These are phyloP conservation scores for Drosophila quinaria DNA, from an alignment of 2,888 invertebrate genomes.

Conservation along the genomic window DNA sequence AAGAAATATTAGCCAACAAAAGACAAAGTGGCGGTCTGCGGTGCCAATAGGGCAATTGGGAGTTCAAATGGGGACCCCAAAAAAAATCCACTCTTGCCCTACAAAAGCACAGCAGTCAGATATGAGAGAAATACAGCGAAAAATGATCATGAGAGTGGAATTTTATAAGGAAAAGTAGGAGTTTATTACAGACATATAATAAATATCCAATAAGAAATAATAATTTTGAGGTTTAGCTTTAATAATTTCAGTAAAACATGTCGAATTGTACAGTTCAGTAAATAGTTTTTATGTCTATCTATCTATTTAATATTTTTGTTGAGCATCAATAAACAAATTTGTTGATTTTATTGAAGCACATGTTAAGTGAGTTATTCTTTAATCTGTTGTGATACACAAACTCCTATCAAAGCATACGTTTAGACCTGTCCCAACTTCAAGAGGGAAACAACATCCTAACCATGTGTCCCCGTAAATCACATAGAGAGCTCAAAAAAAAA, in stretches of 20 bases:
- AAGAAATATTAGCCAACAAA: slow-evolving; percentile 78
- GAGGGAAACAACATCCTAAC: slow-evolving; percentile 11
- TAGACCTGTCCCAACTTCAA: slow-evolving; percentile 59
- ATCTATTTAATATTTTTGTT: background rate
- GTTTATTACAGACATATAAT: background rate
- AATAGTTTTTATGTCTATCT: background rate
- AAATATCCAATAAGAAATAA: background rate
- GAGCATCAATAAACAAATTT: slow-evolving; percentile 11
- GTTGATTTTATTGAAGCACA: slow-evolving; percentile 21
- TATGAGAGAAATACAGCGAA: slow-evolving; percentile 7
- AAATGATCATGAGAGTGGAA: slow-evolving; percentile 30
- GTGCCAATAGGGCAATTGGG: slow-evolving; percentile 57
- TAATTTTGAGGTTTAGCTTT: background rate
- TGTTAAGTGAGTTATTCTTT: slow-evolving; percentile 27
- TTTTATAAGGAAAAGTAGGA: slow-evolving; percentile 19
- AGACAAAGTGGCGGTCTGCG: slow-evolving; percentile 72
- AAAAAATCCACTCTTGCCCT: slow-evolving; percentile 22
- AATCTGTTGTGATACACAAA: slow-evolving; percentile 47
- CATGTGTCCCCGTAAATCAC: slow-evolving; percentile 63
- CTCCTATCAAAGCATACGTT: slow-evolving; percentile 31
- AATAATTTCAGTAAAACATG: background rate
- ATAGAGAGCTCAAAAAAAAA: slow-evolving; percentile 25
- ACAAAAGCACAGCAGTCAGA: slow-evolving; percentile 15
- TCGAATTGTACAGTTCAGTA: background rate
- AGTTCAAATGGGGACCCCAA: slow-evolving; percentile 42